phyloP scores from a whole-genome alignment of 2,113 vertebrate species.

The Campylomormyrus numenius region DNA sequence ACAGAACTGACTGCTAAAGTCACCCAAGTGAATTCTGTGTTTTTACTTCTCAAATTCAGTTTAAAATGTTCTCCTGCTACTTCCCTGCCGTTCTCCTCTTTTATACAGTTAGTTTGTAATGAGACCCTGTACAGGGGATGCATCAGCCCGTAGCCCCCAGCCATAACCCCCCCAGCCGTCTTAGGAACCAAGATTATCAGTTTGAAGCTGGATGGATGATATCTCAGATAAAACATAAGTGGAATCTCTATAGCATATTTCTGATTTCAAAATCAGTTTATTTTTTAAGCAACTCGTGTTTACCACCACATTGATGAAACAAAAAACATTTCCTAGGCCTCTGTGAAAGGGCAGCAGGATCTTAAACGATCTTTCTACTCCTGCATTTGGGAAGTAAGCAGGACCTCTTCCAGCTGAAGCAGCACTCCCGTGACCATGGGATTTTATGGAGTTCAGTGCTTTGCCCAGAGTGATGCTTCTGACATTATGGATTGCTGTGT shows the following conservation, averaged over 20 bases:
- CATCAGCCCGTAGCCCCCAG: not conserved
- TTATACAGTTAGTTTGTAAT: not conserved
- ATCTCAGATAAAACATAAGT: not conserved
- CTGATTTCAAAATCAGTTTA: not conserved
- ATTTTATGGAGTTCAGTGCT: not conserved
- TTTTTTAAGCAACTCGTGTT: not conserved
- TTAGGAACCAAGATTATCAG: not conserved
- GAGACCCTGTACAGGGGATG: not conserved
- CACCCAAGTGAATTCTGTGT: not conserved
- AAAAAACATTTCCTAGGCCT: not conserved
- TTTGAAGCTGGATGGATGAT: not conserved
- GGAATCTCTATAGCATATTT: not conserved
- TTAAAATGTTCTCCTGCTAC: too few species aligned
- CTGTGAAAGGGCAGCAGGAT: not conserved
- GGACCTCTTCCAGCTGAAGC: not conserved
- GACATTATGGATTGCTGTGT: not conserved
- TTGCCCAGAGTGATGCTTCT: not conserved
- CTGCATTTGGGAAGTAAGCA: not conserved
- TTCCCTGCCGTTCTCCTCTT: not conserved
- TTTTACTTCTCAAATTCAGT: not conserved
- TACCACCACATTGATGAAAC: not conserved
- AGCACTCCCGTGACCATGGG: not conserved
- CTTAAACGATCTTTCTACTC: not conserved
- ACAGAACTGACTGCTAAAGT: not conserved
- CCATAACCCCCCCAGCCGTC: not conserved